These are phyloP conservation scores for Aramus guarauna DNA, from an alignment of 2,113 vertebrate genomes.

Conservation along the genomic window DNA sequence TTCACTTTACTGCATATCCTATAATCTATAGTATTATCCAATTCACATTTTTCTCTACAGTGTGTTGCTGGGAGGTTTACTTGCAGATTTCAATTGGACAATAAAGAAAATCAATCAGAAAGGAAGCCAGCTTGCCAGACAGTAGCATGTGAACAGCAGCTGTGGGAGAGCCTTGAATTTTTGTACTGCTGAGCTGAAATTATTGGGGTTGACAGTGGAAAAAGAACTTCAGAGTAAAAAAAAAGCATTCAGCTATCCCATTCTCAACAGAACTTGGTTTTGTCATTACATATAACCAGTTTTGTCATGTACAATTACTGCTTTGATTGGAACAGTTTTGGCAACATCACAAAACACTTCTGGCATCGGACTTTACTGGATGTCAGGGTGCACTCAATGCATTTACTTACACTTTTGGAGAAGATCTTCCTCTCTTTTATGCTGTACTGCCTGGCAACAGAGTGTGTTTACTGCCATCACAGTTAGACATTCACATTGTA, in stretches of 20 bases:
- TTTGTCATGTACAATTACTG: background rate
- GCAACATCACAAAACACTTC: background rate
- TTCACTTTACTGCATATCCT: background rate
- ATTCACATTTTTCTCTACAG: background rate
- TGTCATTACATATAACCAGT: background rate
- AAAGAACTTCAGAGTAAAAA: background rate
- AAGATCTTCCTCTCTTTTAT: background rate
- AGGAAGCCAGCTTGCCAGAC: background rate
- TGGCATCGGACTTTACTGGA: background rate
- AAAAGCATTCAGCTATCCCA: background rate
- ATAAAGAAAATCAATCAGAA: conserved; percentile 6
- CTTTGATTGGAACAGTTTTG: background rate
- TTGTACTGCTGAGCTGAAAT: background rate
- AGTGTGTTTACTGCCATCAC: background rate
- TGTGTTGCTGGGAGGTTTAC: background rate
- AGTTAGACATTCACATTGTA: background rate
- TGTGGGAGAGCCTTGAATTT: background rate
- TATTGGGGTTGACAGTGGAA: background rate
- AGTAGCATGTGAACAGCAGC: background rate
- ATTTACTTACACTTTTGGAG: background rate
- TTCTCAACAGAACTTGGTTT: background rate
- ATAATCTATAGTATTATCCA: background rate
- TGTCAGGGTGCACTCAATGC: background rate
- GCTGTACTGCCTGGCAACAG: background rate
- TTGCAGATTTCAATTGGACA: background rate